These are phyloP conservation scores for Sapajus apella DNA, from an alignment of 2,113 vertebrate genomes.

Conservation along the genomic window DNA sequence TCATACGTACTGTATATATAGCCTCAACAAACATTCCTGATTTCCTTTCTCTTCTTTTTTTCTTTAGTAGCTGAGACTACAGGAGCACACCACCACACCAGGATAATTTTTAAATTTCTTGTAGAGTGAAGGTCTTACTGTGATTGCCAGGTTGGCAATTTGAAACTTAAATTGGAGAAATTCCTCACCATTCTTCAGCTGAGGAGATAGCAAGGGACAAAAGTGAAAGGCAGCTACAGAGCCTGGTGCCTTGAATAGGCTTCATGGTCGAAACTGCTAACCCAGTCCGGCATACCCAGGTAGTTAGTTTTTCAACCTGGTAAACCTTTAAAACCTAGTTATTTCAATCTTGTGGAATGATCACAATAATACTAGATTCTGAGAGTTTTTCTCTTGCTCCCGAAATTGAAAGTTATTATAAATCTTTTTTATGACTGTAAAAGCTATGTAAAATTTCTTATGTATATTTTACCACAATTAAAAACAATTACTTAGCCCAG, in stretches of 20 bases:
- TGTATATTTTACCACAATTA: neutral
- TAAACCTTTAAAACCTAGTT: neutral
- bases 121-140: too few species aligned
- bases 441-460: neutral
- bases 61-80: too few species aligned
- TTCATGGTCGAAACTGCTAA: neutral
- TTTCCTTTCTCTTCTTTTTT: too few species aligned
- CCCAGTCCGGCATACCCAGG: neutral
- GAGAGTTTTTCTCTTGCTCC: neutral
- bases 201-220: neutral
- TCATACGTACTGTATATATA: too few species aligned
- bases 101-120: too few species aligned
- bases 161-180: constrained; percentile 29
- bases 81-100: too few species aligned
- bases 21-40: too few species aligned
- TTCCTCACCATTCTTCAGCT: neutral
- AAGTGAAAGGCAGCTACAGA: neutral
- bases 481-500: neutral
- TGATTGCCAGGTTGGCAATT: too few species aligned
- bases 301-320: neutral
- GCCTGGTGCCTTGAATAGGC: neutral
- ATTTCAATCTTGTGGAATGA: neutral
- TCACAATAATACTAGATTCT: neutral
- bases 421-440: neutral
- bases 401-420: neutral